Evolutionary conservation across 2,113 vertebrate species (phyloP), one percentile per base, ranked within the genome.

Genomic region (Hiodon alosoides): DNA sequence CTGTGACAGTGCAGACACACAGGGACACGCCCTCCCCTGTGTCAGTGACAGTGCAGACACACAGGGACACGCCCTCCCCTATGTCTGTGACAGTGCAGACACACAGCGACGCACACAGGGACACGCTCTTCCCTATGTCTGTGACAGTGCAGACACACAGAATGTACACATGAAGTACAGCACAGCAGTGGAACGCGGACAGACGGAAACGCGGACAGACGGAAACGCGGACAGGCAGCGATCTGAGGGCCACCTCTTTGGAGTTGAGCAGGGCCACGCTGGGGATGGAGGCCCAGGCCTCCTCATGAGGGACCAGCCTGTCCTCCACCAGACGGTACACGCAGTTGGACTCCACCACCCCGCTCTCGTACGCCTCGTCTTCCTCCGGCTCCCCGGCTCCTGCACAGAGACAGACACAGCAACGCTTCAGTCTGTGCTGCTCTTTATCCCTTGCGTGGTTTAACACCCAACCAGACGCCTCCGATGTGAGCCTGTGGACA

Each of bases 291-390:
- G 90, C 91, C 92, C 91, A 93, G 80, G 83, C 86, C 72, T 86
- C 82, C 47, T 90, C 90, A 4, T 86, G 88, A 31, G 91, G 91
- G 46, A 91, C 85, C 77, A 93, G 88, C 48, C 85, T 79, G 83
- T 91, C 87, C 59, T 88, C 91, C 83, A 87, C 77, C 78, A 93
- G 86, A 14, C 75, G 80, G 83, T 91, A 93, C n/a, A 89, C 87
- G 73, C 90, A 90, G 88, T 93, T 93, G 0, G 92, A 90, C 81
- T 92, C 90, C 71, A 87, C 87, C 81, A 92, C 84, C 0, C 86
- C 89, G 0, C 54, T 31, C 78, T 93, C 92, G 52, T 84, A 93
- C 6, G 79, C 75, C 79, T 93, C 90, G 57, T 93, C 92, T 72
- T 93, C 90, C 66, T 89, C 89, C 5, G 85, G 79, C 7, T 82